Evolutionary conservation across 2,113 vertebrate species (phyloP), one percentile per base, ranked within the genome.

Genomic region (Lutjanus erythropterus): DNA sequence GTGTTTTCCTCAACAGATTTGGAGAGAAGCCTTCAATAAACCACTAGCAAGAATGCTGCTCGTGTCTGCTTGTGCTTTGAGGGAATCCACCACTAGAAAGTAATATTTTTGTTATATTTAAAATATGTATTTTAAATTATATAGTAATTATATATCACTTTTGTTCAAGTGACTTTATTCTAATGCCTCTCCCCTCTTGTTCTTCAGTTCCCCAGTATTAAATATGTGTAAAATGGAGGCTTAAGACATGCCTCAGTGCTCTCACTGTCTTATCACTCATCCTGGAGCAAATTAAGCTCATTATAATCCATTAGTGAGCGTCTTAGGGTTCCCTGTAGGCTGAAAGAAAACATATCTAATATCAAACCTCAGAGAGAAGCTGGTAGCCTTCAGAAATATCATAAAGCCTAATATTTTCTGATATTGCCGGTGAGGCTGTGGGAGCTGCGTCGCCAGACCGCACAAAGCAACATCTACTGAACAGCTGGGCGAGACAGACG

Each of bases 241-340:
- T 85, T 84, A 80, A 81, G 78, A 89, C 62, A 79, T 72, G 86
- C 64, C 76, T 90, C 62, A 31, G 67, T 74, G 80, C 86, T 83
- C 83, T 71, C 77, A 58, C 41, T 70, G 86, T 69, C 86, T 89
- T 88, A 91, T 91, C 88, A 73, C 75, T 87, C 83, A 86, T 88
- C 81, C 87, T 65, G 65, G 66, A 89, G 86, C 84, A 86, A 90
- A 92, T 92, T 88, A 86, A 86, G 85, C 71, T 88, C 81, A 92
- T 93, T 94, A 90, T 77, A 86, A 88, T 92, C 89, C 88, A 88
- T 93, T 91, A 90, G 89, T 39, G 77, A 80, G 84, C 65, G 71
- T 87, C 78, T 89, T 71, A 76, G 69, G 44, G 75, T 81, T 90
- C 84, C 89, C 87, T 88, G 71, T 78, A 60, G 85, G 66, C 61